Evolutionary conservation across 2,113 vertebrate genomes (phyloP), one percentile per base, ranked within the genome.

Genomic region (Ophthalmolycus amberensis): DNA sequence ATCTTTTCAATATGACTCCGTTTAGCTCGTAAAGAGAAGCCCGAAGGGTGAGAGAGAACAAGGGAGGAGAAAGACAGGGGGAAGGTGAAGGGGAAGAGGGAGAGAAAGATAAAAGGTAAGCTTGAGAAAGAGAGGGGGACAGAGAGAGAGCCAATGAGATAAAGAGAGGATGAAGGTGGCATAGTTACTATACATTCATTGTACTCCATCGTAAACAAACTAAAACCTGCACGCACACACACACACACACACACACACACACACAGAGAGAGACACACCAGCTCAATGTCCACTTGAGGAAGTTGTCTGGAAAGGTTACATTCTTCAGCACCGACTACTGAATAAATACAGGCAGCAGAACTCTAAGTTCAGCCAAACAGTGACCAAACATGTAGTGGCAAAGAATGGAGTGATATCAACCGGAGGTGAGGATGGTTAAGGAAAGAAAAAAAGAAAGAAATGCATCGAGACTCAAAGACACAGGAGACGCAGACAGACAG

Each of bases 1-100:
- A 48, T 32, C 14, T 75, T 77, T 82, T 80, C 56, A 71, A 70
- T 70, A 66, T 18, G 54, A 71, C n/a, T 80, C 40, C 64, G 8
- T 59, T 83, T 79, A 73, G 74, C 60, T 72, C 5, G 46, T 68
- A 40, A 42, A 64, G 27, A 68, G 37, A 72, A 63, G 66, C 4
- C 16, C 40, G 16, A 52, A 8, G 27, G 58, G 14, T 3, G 34
- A 22, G 50, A 52, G 34, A 20, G 38, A 83, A 56, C 34, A 32
- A 62, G 32, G 37, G 40, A 67, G 52, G 22, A n/a, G 37, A 22
- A 42, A 71, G 37, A 29, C 25, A 71, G 50, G 62, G 27, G 44
- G 16, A 50, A n/a, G 4, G 54, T n/a, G 40, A 15, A 27, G 42
- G 44, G 54, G n/a, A 25, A 27, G 10, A 56, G n/a, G 54, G n/a